Conservation (phyloP, 37 sponge, comb jelly and placozoan genomes). For the Geodia barretti region DNA sequence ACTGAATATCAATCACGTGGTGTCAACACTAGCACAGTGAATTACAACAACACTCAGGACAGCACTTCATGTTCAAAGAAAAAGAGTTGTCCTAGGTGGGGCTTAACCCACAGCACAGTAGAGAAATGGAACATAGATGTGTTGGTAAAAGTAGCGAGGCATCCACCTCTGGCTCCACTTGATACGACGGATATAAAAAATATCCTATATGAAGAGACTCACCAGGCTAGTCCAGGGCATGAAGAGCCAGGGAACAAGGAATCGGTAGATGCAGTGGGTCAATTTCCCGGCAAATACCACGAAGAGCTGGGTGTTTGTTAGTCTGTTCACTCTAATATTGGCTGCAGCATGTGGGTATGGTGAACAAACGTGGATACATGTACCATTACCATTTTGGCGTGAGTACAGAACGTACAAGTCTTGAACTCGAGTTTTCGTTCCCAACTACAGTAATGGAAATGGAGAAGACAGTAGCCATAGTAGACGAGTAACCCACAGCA, state of each 20-base stretch:
- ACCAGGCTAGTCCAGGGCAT: constrained; percentile 73
- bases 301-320: constrained; percentile 52
- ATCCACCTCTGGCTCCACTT: constrained; percentile 86
- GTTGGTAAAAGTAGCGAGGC: constrained; percentile 90
- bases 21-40: too few relatives aligned
- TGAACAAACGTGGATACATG: neutral
- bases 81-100: too few relatives aligned
- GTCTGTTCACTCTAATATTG: constrained; percentile 71
- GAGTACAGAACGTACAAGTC: constrained; percentile 73
- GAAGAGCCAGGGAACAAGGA: constrained; percentile 71
- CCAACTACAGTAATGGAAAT: too few relatives aligned
- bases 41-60: too few relatives aligned
- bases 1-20: too few relatives aligned
- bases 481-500: constrained; percentile 44
- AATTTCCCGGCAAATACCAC: constrained; percentile 79
- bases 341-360: constrained; percentile 33
- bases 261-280: constrained; percentile 57
- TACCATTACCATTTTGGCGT: constrained; percentile 57
- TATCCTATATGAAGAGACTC: constrained; percentile 42
- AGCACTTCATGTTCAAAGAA: too few relatives aligned
- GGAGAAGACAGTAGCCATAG: neutral
- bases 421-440: constrained; percentile 87
- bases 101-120: constrained; percentile 78
- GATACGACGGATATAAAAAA: constrained; percentile 87
- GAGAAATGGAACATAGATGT: constrained; percentile 88